These are phyloP conservation scores for Hippoglossus stenolepis DNA, from an alignment of 2,113 vertebrate species.

Conservation along the genomic window DNA sequence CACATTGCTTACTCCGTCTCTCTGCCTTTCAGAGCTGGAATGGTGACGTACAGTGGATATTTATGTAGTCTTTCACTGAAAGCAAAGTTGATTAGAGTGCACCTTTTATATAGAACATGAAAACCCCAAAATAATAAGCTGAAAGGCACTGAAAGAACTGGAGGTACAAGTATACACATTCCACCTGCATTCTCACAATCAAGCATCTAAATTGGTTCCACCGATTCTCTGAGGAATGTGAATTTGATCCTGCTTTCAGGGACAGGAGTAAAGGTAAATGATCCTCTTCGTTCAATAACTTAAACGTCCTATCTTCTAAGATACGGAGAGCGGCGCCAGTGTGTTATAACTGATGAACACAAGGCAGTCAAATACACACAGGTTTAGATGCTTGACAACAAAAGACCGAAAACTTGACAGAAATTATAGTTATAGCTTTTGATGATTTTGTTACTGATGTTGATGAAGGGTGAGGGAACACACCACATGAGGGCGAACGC, in stretches of 20 bases:
- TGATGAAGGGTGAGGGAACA: too few relatives aligned
- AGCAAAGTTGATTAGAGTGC: background rate
- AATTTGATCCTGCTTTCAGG: conserved; percentile 33
- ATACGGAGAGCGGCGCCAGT: conserved; percentile 28
- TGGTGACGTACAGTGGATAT: background rate
- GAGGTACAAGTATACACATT: background rate
- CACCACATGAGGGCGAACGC: too few relatives aligned
- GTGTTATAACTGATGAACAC: too few relatives aligned
- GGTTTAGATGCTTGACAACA: too few relatives aligned
- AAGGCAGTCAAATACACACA: too few relatives aligned
- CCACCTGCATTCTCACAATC: too few relatives aligned
- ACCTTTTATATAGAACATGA: background rate
- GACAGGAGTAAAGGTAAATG: conserved; percentile 26
- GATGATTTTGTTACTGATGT: too few relatives aligned
- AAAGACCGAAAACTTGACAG: too few relatives aligned
- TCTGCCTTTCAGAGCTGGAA: background rate
- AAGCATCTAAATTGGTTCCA: background rate
- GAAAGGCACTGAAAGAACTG: background rate
- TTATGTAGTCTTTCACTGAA: background rate
- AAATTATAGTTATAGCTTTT: too few relatives aligned
- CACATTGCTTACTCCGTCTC: background rate
- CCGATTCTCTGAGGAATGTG: conserved; percentile 1
- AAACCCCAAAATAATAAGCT: background rate
- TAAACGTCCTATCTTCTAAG: background rate
- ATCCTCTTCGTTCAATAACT: conserved; percentile 2